Conservation (phyloP, 2,113 vertebrate genomes). For the Casuarius casuarius region DNA sequence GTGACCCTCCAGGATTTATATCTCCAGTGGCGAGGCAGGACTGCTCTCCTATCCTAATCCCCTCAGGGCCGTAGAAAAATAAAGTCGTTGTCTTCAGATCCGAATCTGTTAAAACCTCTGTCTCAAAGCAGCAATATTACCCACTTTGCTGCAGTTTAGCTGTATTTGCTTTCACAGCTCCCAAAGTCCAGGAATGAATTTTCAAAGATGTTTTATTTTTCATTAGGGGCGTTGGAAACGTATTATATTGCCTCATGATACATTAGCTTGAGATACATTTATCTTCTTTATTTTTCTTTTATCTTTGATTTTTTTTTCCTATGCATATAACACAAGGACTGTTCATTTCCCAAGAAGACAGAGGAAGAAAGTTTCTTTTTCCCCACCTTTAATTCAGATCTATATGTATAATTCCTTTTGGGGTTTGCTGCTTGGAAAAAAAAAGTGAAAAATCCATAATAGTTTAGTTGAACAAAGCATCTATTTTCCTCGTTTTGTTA, state of each 20-base stretch:
- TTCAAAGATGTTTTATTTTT: background rate
- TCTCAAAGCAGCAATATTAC: background rate
- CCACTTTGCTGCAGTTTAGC: background rate
- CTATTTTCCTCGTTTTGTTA: background rate
- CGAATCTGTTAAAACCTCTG: background rate
- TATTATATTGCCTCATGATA: background rate
- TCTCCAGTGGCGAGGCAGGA: background rate
- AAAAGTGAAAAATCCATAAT: background rate
- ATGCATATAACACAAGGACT: rapidly evolving
- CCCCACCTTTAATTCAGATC: background rate
- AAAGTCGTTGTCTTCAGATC: background rate
- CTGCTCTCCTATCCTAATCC: conserved; percentile 48
- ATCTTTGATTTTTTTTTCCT: background rate
- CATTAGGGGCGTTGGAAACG: background rate
- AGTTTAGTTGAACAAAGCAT: background rate
- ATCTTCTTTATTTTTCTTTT: background rate
- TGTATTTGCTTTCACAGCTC: background rate
- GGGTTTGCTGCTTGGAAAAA: background rate
- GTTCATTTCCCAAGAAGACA: background rate
- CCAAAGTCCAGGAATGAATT: background rate
- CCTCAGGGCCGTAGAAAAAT: conserved; percentile 13
- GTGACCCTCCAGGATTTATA: conserved; percentile 69
- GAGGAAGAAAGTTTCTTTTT: background rate
- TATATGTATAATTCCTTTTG: background rate
- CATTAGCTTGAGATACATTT: background rate